Evolutionary conservation across 2,888 invertebrate genomes (phyloP).

Genomic region (Troilus luridus): DNA sequence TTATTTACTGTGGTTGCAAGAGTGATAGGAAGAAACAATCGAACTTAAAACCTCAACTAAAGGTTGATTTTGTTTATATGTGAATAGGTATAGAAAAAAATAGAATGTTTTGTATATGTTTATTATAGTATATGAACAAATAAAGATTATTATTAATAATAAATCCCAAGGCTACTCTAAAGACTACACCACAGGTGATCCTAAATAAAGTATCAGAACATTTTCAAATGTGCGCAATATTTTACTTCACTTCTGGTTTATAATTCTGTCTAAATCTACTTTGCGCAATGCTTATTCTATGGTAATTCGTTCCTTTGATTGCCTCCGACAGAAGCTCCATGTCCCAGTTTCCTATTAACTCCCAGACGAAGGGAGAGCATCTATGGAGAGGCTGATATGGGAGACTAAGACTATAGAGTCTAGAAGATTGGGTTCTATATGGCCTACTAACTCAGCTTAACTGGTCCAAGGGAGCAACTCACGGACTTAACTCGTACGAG

Average conservation of each 20-base stretch:
- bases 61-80: too few relatives aligned
- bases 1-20: too few relatives aligned
- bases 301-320: neutral
- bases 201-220: too few relatives aligned
- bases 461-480: slow-evolving; percentile 41
- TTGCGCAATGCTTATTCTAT: neutral
- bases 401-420: neutral
- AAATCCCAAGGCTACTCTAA: too few relatives aligned
- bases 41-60: too few relatives aligned
- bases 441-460: slow-evolving; percentile 47
- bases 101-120: too few relatives aligned
- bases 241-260: neutral
- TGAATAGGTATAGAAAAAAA: too few relatives aligned
- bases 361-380: neutral
- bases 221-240: neutral
- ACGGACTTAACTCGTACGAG: neutral
- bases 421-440: slow-evolving; percentile 26
- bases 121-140: too few relatives aligned
- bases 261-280: neutral
- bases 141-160: too few relatives aligned
- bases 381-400: slow-evolving; percentile 25
- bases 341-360: neutral
- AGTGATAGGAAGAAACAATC: too few relatives aligned
- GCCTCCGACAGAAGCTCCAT: neutral
- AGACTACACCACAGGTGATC: too few relatives aligned